Evolutionary conservation across 2,113 vertebrate genomes (phyloP), one percentile per base, ranked within the genome.

Genomic region (Pollachius pollachius): DNA sequence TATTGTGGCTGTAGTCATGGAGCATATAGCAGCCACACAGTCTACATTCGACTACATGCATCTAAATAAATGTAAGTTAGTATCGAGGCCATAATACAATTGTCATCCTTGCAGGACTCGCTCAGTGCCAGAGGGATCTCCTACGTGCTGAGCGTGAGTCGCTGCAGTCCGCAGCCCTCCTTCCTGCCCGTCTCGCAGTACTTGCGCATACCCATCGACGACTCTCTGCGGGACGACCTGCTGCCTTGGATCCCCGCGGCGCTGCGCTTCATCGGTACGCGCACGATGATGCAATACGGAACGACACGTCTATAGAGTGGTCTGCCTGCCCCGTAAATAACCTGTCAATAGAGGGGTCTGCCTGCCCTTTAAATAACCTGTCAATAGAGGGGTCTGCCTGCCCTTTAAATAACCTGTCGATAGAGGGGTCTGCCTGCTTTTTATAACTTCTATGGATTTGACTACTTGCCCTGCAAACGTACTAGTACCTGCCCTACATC

Each of bases 201-300:
- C 69, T 88, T 94, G 3, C 91, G 93, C 5, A 89, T 94, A 72
- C 93, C 93, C 12, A 92, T 94, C 0, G 91, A 94, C 0, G 93
- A 94, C 83, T 94, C 92, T n/a, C 82, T 93, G 71, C 82, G 91
- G 79, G 93, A 90, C 1, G 88, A 93, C 72, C 87, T 94, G 80
- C 86, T 94, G 76, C 92, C 92, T 7, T 94, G 92, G 92, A 92
- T 94, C 71, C 91, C 89, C 0, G 81, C 90, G 80, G 92, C 93
- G 5, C 81, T 94, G 67, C 81, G 70, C 65, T 94, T 94, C 82
- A 94, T 94, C 13, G 93, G 93, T 94, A 69, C 83, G 84, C 41
- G 12, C 9, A 48, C 8, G 41, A 48, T 48, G 41, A 48, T 48
- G 41, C 41, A 48, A 48, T 48, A 48, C 41, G 12, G 11, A 13